Conservation (phyloP, 2,888 invertebrate species). For the Boloria euphrosyne region DNA sequence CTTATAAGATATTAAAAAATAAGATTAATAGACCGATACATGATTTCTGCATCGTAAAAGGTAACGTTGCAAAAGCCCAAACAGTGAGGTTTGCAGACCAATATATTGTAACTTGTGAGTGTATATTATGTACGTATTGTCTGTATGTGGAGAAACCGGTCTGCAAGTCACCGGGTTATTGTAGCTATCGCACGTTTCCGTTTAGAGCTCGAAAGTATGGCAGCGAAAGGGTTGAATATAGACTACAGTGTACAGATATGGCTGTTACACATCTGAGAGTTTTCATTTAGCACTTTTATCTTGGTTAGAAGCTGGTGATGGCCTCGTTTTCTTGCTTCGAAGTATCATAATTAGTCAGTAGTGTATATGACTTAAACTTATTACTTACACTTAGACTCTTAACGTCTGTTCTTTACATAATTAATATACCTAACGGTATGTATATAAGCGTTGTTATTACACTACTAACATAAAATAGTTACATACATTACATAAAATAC, state of each 20-base stretch:
- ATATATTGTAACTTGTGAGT: neutral
- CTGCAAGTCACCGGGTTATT: conserved; percentile 38
- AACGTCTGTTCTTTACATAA: too few relatives aligned
- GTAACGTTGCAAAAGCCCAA: conserved; percentile 38
- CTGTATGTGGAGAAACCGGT: conserved; percentile 34
- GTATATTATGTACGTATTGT: conserved; percentile 23
- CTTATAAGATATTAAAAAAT: conserved; percentile 35
- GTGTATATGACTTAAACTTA: too few relatives aligned
- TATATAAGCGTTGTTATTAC: too few relatives aligned
- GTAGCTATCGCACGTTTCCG: conserved; percentile 35
- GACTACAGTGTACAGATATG: conserved; percentile 7
- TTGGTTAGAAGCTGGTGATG: neutral
- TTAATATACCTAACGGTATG: too few relatives aligned
- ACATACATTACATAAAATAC: too few relatives aligned
- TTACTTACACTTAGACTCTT: too few relatives aligned
- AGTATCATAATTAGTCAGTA: neutral
- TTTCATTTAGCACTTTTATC: neutral
- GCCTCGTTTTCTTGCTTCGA: neutral
- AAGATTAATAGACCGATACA: conserved; percentile 32
- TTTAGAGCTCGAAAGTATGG: conserved; percentile 35
- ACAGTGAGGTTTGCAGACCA: conserved; percentile 21
- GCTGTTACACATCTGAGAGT: conserved; percentile 9
- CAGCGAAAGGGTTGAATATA: conserved; percentile 28
- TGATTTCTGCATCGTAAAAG: conserved; percentile 40
- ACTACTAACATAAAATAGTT: too few relatives aligned